Evolutionary conservation across 2,888 invertebrate genomes (phyloP).

Genomic region (Priapulus caudatus): DNA sequence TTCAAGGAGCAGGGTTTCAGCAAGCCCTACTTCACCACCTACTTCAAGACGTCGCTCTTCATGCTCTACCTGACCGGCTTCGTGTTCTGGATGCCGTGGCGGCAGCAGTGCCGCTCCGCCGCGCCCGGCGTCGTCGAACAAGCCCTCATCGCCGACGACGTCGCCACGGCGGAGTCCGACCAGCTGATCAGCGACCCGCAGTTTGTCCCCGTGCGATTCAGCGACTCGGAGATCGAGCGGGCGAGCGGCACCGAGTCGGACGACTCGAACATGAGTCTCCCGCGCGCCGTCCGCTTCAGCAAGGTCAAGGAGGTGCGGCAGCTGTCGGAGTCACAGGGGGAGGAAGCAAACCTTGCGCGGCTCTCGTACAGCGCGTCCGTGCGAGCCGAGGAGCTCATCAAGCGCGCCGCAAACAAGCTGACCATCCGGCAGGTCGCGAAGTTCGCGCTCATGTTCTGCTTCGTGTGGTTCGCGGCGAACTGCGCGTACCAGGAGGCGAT

Average conservation of each 20-base stretch:
- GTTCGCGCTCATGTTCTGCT: conserved; percentile 68
- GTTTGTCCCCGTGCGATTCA: conserved; percentile 75
- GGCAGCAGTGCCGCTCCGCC: conserved; percentile 59
- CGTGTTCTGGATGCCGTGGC: conserved; percentile 77
- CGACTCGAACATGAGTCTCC: conserved; percentile 53
- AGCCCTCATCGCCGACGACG: no score
- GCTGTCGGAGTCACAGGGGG: conserved; percentile 52
- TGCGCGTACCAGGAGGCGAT: conserved; percentile 82
- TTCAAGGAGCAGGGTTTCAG: conserved; percentile 57
- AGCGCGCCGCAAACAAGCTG: conserved; percentile 60
- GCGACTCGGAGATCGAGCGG: conserved; percentile 51
- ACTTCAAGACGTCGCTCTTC: conserved; percentile 86
- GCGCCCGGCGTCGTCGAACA: conserved; percentile 10
- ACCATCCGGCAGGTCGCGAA: conserved; percentile 63
- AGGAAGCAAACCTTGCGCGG: conserved; percentile 79
- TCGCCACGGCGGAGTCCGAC: not conserved
- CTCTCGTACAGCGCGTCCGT: conserved; percentile 86
- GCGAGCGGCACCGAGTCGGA: conserved; percentile 67
- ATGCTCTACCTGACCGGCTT: conserved; percentile 78
- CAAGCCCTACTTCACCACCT: conserved; percentile 91
- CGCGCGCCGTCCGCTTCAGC: conserved; percentile 72
- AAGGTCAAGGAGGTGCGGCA: conserved; percentile 53
- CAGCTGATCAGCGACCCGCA: conserved; percentile 63
- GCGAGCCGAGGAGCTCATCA: conserved; percentile 64
- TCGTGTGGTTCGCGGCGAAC: conserved; percentile 90